Evolutionary conservation across 2,113 vertebrate genomes (phyloP).

Genomic region (Corythornis vintsioides): DNA sequence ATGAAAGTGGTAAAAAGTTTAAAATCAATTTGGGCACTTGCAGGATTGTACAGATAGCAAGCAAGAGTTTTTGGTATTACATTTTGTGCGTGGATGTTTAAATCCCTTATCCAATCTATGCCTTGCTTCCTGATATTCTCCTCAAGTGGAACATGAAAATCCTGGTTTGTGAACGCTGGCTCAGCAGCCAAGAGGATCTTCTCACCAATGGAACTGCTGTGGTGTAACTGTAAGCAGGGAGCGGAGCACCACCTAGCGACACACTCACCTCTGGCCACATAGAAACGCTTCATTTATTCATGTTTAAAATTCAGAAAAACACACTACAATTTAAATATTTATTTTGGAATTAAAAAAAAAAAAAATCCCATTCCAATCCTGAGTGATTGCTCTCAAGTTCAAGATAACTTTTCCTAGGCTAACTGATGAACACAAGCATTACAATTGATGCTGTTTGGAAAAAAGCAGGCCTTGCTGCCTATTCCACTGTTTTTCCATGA

Average conservation of each 20-base stretch:
- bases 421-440: background rate
- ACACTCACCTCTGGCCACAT: background rate
- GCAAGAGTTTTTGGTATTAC: background rate
- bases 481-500: background rate
- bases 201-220: fast-evolving
- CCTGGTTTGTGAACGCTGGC: fast-evolving
- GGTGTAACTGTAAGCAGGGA: background rate
- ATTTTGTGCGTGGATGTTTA: background rate
- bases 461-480: background rate
- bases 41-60: background rate
- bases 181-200: fast-evolving
- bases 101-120: background rate
- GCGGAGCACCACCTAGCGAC: conserved; percentile 22
- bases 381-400: background rate
- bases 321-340: background rate
- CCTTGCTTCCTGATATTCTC: background rate
- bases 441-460: background rate
- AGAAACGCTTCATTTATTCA: background rate
- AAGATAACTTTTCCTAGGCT: background rate
- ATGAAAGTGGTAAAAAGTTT: background rate
- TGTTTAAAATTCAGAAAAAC: background rate
- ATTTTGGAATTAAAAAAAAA: background rate
- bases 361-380: background rate
- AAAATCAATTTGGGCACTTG: background rate
- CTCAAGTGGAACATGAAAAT: background rate